Conservation (phyloP, 2,113 vertebrate species). For the Dermatemys mawii region DNA sequence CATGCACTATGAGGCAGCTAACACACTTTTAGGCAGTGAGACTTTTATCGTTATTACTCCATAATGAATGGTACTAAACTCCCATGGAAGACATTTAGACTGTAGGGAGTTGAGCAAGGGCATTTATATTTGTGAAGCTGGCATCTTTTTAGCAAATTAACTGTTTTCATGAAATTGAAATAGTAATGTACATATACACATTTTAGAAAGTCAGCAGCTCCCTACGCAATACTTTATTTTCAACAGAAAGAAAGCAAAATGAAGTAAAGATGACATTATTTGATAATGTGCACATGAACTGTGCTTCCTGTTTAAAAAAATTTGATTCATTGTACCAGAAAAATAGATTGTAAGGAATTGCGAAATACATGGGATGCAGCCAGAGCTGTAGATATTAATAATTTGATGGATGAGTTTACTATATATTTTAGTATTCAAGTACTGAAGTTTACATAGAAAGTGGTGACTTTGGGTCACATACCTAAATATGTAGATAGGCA, state of each 20-base stretch:
- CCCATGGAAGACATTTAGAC: background rate
- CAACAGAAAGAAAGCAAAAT: background rate
- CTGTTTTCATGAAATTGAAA: background rate
- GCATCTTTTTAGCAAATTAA: background rate
- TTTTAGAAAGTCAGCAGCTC: background rate
- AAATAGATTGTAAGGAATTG: background rate
- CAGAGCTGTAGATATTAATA: background rate
- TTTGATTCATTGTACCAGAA: constrained; percentile 3
- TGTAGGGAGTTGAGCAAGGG: background rate
- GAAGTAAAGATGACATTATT: background rate
- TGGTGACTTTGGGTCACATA: background rate
- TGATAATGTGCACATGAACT: background rate
- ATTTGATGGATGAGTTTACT: background rate
- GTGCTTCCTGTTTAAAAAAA: background rate
- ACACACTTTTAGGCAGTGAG: background rate
- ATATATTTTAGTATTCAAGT: background rate
- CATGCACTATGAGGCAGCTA: background rate
- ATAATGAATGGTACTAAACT: background rate
- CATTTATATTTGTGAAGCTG: background rate
- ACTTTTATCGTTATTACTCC: background rate
- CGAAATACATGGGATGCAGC: background rate
- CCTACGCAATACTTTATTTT: background rate
- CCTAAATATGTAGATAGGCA: background rate
- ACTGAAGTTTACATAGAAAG: background rate
- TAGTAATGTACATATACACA: background rate